Percentiles rank a stretch among this genome's conserved stretches.
These are phyloP conservation scores for Ceriagrion tenellum DNA, from an alignment of 2,888 invertebrate genomes.

Conservation along the genomic window DNA sequence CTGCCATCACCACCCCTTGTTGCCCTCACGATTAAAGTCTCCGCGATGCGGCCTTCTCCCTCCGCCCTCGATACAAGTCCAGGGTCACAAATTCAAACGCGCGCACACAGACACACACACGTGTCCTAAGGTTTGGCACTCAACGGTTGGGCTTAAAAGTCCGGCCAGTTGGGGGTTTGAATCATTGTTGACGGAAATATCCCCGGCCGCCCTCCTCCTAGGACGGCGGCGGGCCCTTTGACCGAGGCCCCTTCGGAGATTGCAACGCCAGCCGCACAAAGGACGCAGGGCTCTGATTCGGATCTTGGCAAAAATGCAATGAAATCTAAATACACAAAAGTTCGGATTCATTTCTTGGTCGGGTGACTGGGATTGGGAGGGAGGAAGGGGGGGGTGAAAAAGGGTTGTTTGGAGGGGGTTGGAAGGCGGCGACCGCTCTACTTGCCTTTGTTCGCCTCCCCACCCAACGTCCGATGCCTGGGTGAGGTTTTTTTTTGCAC, in stretches of 20 bases:
- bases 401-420: not conserved
- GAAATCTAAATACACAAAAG: conserved; percentile 58
- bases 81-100: not conserved
- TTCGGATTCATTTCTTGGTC: conserved; percentile 43
- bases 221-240: conserved; percentile 31
- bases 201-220: not conserved
- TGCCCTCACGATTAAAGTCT: not conserved
- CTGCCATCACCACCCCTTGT: not conserved
- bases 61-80: not conserved
- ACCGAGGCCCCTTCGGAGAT: not conserved
- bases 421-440: not conserved
- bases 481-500: not conserved
- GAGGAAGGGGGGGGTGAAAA: not conserved
- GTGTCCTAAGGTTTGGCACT: too few relatives aligned
- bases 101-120: not conserved
- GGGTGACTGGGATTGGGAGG: not conserved
- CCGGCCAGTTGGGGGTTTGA: not conserved
- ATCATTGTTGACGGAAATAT: conserved; percentile 61
- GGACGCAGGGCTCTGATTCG: conserved; percentile 25
- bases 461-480: not conserved
- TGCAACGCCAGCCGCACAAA: conserved; percentile 17
- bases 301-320: conserved; percentile 35
- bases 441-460: conserved; percentile 15
- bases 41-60: not conserved
- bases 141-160: conserved; percentile 29